Base-by-base conservation (phyloP, 2,113 vertebrate species). In the Ochotona curzoniae region DNA sequence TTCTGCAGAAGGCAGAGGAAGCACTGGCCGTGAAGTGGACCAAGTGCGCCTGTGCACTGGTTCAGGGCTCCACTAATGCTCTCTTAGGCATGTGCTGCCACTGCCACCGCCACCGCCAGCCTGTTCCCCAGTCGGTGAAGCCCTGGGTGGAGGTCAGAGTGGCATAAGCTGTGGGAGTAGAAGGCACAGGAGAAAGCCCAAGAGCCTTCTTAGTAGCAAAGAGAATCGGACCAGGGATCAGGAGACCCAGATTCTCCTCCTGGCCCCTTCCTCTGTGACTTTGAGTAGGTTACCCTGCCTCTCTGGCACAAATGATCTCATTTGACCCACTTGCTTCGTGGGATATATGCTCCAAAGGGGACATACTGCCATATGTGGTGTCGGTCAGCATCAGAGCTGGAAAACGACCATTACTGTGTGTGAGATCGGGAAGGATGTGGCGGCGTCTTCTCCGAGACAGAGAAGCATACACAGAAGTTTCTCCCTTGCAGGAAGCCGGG, bases 371-470 rank as follows among this genome's bases (percentile, higher is more conserved):
- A 21, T 26, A 26, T 64, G 20, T 47, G n/a, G 85, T 64, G 54
- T 85, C 60, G 7, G 11, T 2, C 3, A 51, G 14, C 69, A 32
- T 25, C 25, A 38, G 69, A 5, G 1, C 8, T 14, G 3, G 2
- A 49, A 60, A 9, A 73, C 10, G 2, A 8, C 44, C 14, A 0
- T 44, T 18, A 2, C 21, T 4, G 4, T 44, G 7, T 3, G 0
- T 47, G 23, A 66, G 74, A 23, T 30, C 0, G 49, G 15, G 20
- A 35, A 78, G 17, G 12, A 57, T 20, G 54, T 57, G 54, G 67
- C 12, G 10, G 47, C 1, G 0, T 17, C 23, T 44, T 26, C 74
- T 38, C 10, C 4, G 12, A 35, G 47, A 21, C 1, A 7, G 67
- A 38, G 15, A 0, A 44, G 38, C 38, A 44, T 2, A 2, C 8